phyloP scores from a whole-genome alignment of 2,113 vertebrate genomes.

The Lagopus leucura region DNA sequence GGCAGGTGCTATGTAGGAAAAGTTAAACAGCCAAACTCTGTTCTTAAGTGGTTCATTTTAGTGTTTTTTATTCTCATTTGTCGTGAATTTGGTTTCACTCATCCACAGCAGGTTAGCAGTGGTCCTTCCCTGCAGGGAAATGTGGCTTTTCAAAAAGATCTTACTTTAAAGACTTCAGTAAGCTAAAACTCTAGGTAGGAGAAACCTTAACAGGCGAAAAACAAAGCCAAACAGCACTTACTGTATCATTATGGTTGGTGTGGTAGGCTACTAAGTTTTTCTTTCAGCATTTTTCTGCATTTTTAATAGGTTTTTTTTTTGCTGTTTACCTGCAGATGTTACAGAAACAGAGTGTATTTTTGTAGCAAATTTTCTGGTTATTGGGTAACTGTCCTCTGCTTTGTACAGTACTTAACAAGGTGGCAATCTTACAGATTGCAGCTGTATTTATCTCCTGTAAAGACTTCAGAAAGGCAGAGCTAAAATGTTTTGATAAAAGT shows the following conservation, averaged over 20 bases:
- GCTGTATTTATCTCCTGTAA: conserved; percentile 70
- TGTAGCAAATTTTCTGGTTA: conserved; percentile 67
- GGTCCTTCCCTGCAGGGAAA: neutral
- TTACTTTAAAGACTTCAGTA: neutral
- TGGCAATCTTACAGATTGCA: conserved; percentile 67
- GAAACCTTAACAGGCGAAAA: conserved; percentile 5
- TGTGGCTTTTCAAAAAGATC: conserved; percentile 4
- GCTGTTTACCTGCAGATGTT: conserved; percentile 47
- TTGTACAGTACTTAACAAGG: conserved; percentile 57
- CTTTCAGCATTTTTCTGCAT: conserved; percentile 45
- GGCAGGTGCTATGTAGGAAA: neutral
- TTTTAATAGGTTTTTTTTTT: conserved; percentile 42
- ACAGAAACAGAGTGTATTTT: conserved; percentile 59
- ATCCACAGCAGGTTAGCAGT: neutral
- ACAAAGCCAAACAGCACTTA: conserved; percentile 57
- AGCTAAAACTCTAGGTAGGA: neutral
- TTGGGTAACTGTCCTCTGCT: conserved; percentile 59
- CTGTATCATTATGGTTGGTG: conserved; percentile 22
- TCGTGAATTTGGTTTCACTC: neutral
- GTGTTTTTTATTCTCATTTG: conserved; percentile 40
- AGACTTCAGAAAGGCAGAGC: conserved; percentile 65
- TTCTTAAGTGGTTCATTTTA: conserved; percentile 40
- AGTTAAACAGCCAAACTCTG: conserved; percentile 12
- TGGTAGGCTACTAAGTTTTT: conserved; percentile 26
- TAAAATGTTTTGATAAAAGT: conserved; percentile 66